Evolutionary conservation across 92 coral and sea anemone species (phyloP).

Genomic region (Umimayanthus kanabou): DNA sequence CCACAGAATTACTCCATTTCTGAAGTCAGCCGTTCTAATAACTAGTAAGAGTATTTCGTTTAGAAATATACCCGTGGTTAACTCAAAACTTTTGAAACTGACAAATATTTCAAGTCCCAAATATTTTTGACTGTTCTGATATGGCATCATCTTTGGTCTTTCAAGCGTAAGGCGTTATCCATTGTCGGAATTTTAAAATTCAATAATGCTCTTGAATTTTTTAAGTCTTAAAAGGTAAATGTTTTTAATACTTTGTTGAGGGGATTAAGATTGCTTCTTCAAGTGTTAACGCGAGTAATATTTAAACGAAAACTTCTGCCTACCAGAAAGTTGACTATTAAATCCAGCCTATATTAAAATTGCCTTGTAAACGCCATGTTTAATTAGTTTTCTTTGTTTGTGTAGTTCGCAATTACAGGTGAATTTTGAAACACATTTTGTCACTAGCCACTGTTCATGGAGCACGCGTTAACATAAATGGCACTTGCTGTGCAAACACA

Average conservation of each 20-base stretch:
- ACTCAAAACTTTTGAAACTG: not conserved
- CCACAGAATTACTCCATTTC: not conserved
- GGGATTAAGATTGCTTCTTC: conserved; percentile 33
- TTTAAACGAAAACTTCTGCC: not conserved
- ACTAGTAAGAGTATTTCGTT: not conserved
- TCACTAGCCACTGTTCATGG: not conserved
- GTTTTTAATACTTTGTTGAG: conserved; percentile 35
- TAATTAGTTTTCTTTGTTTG: conserved; percentile 18
- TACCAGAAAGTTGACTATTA: conserved; percentile 8
- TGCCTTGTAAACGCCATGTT: conserved; percentile 34
- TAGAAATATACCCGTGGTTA: not conserved
- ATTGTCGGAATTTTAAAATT: not conserved
- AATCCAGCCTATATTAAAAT: conserved; percentile 31
- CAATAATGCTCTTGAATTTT: not conserved
- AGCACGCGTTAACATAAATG: not conserved
- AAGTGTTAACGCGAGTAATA: conserved; percentile 37
- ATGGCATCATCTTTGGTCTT: not conserved
- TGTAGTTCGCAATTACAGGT: conserved; percentile 12
- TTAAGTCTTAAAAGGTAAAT: conserved; percentile 2
- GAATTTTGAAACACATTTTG: conserved; percentile 2
- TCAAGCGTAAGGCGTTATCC: not conserved
- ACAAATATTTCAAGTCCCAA: not conserved
- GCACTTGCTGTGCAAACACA: conserved; percentile 31
- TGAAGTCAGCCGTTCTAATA: not conserved
- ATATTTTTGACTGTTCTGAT: not conserved